Conservation (phyloP, 2,113 vertebrate species). For the Ceyx cyanopectus region DNA sequence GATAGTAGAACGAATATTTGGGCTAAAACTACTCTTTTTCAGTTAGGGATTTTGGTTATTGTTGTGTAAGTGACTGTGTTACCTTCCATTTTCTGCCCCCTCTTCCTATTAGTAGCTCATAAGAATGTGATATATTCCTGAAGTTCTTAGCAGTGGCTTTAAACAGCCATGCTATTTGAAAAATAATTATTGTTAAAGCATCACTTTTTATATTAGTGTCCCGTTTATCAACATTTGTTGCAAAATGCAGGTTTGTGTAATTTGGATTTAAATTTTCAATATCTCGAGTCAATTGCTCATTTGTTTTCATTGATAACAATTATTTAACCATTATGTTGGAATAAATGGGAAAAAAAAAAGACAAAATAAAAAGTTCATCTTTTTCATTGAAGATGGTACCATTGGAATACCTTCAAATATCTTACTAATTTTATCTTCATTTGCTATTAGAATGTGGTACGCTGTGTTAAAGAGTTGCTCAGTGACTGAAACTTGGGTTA, state of each 20-base stretch:
- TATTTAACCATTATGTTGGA: conserved; percentile 57
- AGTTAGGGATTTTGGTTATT: conserved; percentile 41
- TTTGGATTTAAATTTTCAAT: conserved; percentile 49
- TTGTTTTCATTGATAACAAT: conserved; percentile 48
- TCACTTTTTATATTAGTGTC: conserved; percentile 24
- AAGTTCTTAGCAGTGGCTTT: conserved; percentile 48
- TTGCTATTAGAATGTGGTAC: conserved; percentile 37
- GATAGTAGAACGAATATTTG: neutral
- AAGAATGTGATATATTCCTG: conserved; percentile 9
- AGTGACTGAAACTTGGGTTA: conserved; percentile 41
- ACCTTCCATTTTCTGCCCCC: neutral
- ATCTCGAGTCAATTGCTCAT: conserved; percentile 25
- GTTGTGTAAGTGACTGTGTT: conserved; percentile 49
- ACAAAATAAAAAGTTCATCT: conserved; percentile 64
- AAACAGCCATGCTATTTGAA: conserved; percentile 19
- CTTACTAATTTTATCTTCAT: conserved; percentile 20
- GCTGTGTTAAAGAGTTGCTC: conserved; percentile 24
- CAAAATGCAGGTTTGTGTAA: conserved; percentile 53
- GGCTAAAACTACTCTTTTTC: neutral
- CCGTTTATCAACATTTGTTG: conserved; percentile 31
- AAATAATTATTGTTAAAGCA: conserved; percentile 27
- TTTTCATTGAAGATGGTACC: conserved; percentile 46
- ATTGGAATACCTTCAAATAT: conserved; percentile 44
- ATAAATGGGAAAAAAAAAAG: conserved; percentile 63
- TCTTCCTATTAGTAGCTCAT: neutral